These are phyloP conservation scores for Piaya cayana DNA, from an alignment of 2,113 vertebrate species.

Conservation along the genomic window DNA sequence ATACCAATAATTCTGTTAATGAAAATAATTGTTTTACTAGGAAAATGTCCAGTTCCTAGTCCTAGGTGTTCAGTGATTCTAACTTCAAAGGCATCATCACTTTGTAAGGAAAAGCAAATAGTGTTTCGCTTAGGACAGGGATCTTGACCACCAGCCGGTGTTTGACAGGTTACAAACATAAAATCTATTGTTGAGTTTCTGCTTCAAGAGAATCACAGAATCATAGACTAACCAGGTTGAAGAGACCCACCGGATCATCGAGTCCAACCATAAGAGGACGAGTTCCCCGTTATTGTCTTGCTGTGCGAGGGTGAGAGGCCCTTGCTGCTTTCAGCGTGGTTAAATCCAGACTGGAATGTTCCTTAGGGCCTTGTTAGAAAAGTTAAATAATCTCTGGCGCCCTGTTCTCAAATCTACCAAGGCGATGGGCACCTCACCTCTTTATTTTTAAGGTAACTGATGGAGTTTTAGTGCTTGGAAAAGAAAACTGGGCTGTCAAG, in stretches of 20 bases:
- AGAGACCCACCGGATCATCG: too few relatives aligned
- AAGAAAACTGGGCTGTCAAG: background rate
- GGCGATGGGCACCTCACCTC: background rate
- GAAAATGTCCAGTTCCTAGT: background rate
- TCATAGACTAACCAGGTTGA: too few relatives aligned
- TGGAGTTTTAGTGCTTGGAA: background rate
- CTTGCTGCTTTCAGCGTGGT: background rate
- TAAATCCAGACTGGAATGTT: background rate
- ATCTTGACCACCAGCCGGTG: background rate
- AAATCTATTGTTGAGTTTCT: background rate
- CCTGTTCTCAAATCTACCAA: background rate
- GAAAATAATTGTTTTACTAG: background rate
- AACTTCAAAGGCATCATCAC: background rate
- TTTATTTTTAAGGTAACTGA: background rate
- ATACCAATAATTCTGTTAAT: background rate
- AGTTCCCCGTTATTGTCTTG: background rate
- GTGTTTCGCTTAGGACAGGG: background rate
- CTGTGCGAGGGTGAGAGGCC: background rate
- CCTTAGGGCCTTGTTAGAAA: background rate
- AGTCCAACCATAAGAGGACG: too few relatives aligned
- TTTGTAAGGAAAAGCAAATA: background rate
- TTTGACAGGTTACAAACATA: background rate
- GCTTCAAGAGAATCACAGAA: background rate
- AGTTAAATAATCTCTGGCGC: background rate
- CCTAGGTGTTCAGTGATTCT: background rate